Conservation (phyloP, 2,888 invertebrate genomes). For the Chrysina gloriosa region DNA sequence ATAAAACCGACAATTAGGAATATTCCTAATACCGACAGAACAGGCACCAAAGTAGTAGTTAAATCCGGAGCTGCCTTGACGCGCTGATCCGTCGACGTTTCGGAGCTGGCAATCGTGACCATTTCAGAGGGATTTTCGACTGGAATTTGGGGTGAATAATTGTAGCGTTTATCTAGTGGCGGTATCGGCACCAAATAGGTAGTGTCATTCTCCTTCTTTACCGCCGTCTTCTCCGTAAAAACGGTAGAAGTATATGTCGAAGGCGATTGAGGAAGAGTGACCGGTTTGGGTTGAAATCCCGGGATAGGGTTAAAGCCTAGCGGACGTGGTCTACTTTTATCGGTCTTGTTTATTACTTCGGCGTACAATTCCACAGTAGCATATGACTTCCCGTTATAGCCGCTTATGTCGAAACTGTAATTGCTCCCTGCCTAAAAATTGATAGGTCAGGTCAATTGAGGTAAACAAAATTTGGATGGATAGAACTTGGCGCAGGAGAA, state of each 20-base stretch:
- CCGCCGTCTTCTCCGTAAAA: conserved; percentile 49
- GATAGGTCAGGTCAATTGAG: no score
- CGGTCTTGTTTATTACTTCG: conserved; percentile 66
- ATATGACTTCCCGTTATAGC: conserved; percentile 73
- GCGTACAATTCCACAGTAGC: conserved; percentile 78
- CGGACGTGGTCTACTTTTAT: conserved; percentile 44
- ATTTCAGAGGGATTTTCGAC: background rate
- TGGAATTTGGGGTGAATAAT: background rate
- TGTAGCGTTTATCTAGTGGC: conserved; percentile 3
- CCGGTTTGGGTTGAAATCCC: background rate
- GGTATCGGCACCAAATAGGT: conserved; percentile 24
- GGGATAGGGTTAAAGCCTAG: conserved; percentile 24
- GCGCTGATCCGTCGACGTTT: conserved; percentile 56
- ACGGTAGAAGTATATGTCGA: conserved; percentile 46
- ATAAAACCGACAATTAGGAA: conserved; percentile 75
- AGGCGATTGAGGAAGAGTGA: conserved; percentile 52
- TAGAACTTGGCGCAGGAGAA: no score
- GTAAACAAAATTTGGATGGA: no score
- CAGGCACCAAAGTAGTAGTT: conserved; percentile 76
- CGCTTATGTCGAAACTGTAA: conserved; percentile 76
- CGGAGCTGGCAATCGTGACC: conserved; percentile 38
- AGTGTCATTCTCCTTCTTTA: conserved; percentile 8
- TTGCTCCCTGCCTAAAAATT: conserved; percentile 72
- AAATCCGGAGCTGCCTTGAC: conserved; percentile 68
- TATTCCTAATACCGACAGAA: conserved; percentile 77